A percentile compares a stretch with the other conserved stretches of the same genome.
These are phyloP conservation scores for Corvus hawaiiensis DNA, from an alignment of 2,113 vertebrate species.

Conservation along the genomic window DNA sequence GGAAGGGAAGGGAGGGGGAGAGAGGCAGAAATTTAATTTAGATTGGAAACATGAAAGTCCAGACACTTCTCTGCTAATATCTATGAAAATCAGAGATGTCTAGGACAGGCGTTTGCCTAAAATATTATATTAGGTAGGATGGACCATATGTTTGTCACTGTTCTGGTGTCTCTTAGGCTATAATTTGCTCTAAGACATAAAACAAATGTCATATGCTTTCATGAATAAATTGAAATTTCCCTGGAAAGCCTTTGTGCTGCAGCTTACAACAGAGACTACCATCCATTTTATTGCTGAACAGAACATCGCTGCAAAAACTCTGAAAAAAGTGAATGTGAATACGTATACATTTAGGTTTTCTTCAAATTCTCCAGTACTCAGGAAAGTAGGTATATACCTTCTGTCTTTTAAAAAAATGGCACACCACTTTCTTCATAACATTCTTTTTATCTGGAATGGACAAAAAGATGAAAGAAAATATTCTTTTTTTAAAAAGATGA, in stretches of 20 bases:
- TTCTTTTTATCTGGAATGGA: not conserved
- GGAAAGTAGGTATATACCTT: not conserved
- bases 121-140: not conserved
- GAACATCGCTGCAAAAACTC: not conserved
- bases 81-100: not conserved
- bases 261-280: not conserved
- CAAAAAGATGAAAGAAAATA: not conserved
- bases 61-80: not conserved
- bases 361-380: not conserved
- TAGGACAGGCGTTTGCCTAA: not conserved
- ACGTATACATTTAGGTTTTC: not conserved
- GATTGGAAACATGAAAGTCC: not conserved
- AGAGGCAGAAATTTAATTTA: not conserved
- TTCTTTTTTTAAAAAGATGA: not conserved
- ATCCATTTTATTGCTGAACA: not conserved
- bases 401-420: not conserved
- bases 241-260: not conserved
- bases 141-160: not conserved
- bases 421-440: not conserved
- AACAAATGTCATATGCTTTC: not conserved
- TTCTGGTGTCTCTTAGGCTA: not conserved
- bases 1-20: too few species aligned
- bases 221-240: not conserved
- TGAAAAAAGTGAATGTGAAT: not conserved
- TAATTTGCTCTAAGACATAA: not conserved